Percentiles rank a stretch among this genome's conserved stretches.
These are phyloP conservation scores for Drosophila parabipectinata DNA, from an alignment of 1,140 invertebrate genomes.

Conservation along the genomic window DNA sequence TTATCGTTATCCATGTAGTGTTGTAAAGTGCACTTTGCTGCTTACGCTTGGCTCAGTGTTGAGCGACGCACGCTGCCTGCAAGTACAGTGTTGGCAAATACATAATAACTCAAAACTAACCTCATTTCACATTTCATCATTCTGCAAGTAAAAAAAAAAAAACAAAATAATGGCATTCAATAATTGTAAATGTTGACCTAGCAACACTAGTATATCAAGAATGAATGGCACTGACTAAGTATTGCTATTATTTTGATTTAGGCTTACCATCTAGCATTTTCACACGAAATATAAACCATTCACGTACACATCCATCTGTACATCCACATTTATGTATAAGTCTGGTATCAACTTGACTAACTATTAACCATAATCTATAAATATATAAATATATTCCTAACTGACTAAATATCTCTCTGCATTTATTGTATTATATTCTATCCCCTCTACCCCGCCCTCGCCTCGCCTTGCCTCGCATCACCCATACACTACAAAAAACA, in stretches of 20 bases:
- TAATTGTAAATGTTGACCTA: neutral
- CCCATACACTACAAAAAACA: constrained; percentile 32
- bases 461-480: constrained; percentile 45
- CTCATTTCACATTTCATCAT: constrained; percentile 19
- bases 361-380: constrained; percentile 19
- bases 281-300: constrained; percentile 8
- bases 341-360: constrained; percentile 27
- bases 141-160: neutral
- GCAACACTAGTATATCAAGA: too few species aligned
- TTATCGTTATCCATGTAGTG: constrained; percentile 19
- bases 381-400: constrained; percentile 47
- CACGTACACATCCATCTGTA: constrained; percentile 31
- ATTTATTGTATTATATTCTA: constrained; percentile 82
- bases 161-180: neutral
- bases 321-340: constrained; percentile 27
- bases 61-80: constrained; percentile 37
- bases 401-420: constrained; percentile 77
- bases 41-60: constrained; percentile 19
- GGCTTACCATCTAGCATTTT: constrained; percentile 5
- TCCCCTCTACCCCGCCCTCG: constrained; percentile 47
- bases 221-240: neutral
- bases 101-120: neutral
- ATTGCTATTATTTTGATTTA: constrained; percentile 5
- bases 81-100: constrained; percentile 12
- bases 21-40: constrained; percentile 30